Evolutionary conservation across 2,797 vertebrate species (phyloP).

Genomic region (Mus minutoides): DNA sequence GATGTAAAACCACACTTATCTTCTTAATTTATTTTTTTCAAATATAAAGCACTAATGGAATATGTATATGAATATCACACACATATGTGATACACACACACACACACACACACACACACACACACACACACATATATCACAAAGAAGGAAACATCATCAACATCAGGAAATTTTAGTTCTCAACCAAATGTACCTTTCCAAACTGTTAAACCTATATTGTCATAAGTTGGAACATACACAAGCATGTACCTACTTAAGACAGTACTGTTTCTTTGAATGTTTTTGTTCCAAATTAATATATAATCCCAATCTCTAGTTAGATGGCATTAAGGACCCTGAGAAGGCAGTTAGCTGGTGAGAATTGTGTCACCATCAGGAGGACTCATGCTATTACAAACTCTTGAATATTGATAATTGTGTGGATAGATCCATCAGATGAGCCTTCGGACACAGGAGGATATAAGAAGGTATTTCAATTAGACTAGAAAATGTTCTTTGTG

Average conservation of each 20-base stretch:
- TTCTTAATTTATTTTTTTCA: slow-evolving; percentile 14
- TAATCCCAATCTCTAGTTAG: neutral
- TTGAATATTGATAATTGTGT: neutral
- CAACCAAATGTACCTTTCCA: neutral
- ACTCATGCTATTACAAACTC: neutral
- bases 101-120: no score
- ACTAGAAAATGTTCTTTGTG: neutral
- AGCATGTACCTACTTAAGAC: neutral
- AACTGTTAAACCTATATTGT: neutral
- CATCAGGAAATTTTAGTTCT: neutral
- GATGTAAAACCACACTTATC: neutral
- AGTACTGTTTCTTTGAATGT: neutral
- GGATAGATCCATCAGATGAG: neutral
- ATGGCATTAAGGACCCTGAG: neutral
- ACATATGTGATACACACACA: no score
- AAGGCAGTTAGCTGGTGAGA: neutral
- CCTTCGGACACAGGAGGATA: neutral
- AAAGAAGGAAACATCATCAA: neutral
- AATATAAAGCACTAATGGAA: neutral
- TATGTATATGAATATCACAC: no score
- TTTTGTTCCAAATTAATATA: neutral
- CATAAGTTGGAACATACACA: neutral
- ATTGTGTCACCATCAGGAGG: neutral
- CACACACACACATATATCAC: neutral
- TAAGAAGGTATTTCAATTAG: neutral